These are phyloP conservation scores for Tenthredo notha DNA, from an alignment of 2,888 invertebrate species.

Conservation along the genomic window DNA sequence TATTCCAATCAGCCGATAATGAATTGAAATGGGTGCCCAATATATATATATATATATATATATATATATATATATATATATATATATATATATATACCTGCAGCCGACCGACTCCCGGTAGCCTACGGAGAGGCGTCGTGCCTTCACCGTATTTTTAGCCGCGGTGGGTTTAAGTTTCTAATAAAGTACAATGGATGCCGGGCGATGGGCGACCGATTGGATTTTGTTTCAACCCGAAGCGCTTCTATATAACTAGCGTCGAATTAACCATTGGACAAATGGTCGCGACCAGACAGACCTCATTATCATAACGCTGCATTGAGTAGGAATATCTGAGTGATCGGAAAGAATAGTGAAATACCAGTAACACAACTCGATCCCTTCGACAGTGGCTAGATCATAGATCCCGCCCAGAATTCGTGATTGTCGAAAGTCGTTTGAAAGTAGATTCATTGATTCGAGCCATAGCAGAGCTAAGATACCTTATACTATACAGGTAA, in stretches of 20 bases:
- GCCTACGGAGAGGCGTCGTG: constrained; percentile 49
- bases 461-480: neutral
- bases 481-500: neutral
- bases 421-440: constrained; percentile 27
- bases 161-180: constrained; percentile 52
- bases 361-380: constrained; percentile 22
- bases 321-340: constrained; percentile 19
- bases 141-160: constrained; percentile 45
- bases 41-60: constrained; percentile 17
- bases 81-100: constrained; percentile 1
- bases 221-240: constrained; percentile 51
- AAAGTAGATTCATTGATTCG: constrained; percentile 20
- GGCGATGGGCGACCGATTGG: constrained; percentile 49
- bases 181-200: constrained; percentile 49
- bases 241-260: constrained; percentile 40
- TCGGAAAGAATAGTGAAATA: constrained; percentile 13
- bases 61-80: constrained; percentile 33
- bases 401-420: constrained; percentile 11
- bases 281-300: constrained; percentile 48
- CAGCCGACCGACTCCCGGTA: constrained; percentile 38
- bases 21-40: constrained; percentile 52
- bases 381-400: neutral
- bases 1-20: constrained; percentile 54
- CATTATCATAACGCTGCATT: constrained; percentile 45
- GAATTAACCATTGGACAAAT: constrained; percentile 52